Base-by-base conservation (phyloP, 2,888 invertebrate genomes). In the Agonopterix subpropinquella region DNA sequence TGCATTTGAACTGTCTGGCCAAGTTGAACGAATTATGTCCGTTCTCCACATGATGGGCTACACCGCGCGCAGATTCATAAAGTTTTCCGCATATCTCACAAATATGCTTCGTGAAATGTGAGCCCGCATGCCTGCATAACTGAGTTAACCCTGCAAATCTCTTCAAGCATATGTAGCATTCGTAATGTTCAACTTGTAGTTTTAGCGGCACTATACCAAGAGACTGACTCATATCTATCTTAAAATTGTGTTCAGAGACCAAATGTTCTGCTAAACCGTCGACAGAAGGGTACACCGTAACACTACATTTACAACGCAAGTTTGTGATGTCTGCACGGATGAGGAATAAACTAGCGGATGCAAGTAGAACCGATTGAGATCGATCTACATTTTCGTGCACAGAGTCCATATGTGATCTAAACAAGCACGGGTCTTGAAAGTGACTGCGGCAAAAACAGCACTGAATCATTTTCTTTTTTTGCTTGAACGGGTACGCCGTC, bases 401-500 rank as follows among this genome's bases (percentile, higher is more conserved):
- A 1, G 65, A 62, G 42, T 70, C 65, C 84, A 86, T 85, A 49
- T 87, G 87, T 11, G 59, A 58, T 52, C 85, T 74, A 61, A 80
- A 85, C 47, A 62, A 56, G 2, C 66, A 49, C 2, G 82, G 75
- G 44, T 80, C 75, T 37, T 76, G 70, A 62, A 70, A 81, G 51
- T 66, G 68, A 56, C 83, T 83, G 52, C 73, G 72, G 69, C 87
- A 87, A 70, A 79, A 86, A 36, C 85, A 83, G 67, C 87, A 87
- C 58, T 82, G 76, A 75, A 87, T 78, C 47, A 66, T 62, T 51
- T 79, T 73, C 55, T 78, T 81, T 8, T 81, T 82, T 42, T 86
- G 77, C 62, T 80, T 76, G 79, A 87, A 87, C 61, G 87, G 87
- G 73, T 82, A 85, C 52, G 77, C 86, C 50, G 87, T 87, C 5